Conservation (phyloP, 2,888 invertebrate species). For the Ennomos erosarius region DNA sequence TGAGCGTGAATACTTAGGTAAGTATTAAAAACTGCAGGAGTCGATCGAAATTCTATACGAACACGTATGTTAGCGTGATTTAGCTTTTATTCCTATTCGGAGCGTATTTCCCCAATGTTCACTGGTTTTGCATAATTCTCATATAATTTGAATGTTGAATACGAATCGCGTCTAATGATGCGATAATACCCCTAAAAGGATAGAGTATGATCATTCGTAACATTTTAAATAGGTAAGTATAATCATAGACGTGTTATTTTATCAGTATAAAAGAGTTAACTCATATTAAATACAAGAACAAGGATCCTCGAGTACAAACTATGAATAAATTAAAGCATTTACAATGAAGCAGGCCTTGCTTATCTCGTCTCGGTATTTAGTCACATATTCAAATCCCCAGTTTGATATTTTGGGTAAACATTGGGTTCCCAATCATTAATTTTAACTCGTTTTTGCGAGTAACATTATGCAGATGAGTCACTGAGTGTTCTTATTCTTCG, state of each 20-base stretch:
- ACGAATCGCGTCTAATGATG: slow-evolving; percentile 16
- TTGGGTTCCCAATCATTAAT: slow-evolving; percentile 48
- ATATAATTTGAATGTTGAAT: slow-evolving; percentile 10
- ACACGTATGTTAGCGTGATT: background rate
- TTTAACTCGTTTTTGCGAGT: slow-evolving; percentile 37
- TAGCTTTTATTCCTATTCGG: slow-evolving; percentile 31
- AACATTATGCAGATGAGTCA: slow-evolving; percentile 33
- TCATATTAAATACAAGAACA: slow-evolving; percentile 22
- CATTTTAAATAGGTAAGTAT: too few species aligned
- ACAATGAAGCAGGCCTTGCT: slow-evolving; percentile 39
- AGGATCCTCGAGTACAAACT: slow-evolving; percentile 6
- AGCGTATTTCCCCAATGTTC: slow-evolving; percentile 39
- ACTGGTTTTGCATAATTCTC: slow-evolving; percentile 1
- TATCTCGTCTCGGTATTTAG: slow-evolving; percentile 48
- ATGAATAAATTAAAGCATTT: slow-evolving; percentile 36
- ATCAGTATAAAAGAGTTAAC: background rate
- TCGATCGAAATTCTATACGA: slow-evolving; percentile 19
- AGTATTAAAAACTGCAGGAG: slow-evolving; percentile 14
- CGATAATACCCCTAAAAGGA: background rate
- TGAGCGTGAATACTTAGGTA: background rate
- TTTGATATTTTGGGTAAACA: slow-evolving; percentile 53
- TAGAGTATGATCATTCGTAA: background rate
- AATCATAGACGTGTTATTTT: background rate
- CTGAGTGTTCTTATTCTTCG: slow-evolving; percentile 37
- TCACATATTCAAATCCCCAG: slow-evolving; percentile 49